Evolutionary conservation across 2,797 vertebrate genomes (phyloP), one percentile per base, ranked within the genome.

Genomic region (Pseudotriccus pelzelni): DNA sequence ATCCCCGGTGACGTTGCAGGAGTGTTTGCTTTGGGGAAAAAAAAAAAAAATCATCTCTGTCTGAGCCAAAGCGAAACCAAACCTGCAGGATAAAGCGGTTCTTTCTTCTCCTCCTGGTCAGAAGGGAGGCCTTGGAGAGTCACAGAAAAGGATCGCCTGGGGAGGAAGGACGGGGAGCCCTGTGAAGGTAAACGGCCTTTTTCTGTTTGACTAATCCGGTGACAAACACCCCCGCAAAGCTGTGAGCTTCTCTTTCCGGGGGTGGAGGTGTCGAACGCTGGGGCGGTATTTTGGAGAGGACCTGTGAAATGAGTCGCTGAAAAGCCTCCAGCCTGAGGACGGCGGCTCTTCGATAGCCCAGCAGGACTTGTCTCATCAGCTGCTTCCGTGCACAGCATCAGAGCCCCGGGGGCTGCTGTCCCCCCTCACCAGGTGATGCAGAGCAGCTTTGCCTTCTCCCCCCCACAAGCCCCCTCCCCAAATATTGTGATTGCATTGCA

Each of bases 31-130:
- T 88, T 92, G 80, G 69, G 15, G 10, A 2, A 6, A 14, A 47
- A 47, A 52, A 50, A 78, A 80, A 62, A 60, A 89, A 60, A 49
- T n/a, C n/a, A 37, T 58, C 41, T 94, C 64, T 3, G 16, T 56
- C 59, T 74, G 52, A 90, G 66, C 58, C 79, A 74, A 95, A 84
- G 6, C 15, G 3, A 91, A 92, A 90, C 47, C 60, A 64, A 93
- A 70, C 2, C 5, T 58, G 36, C 39, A 6, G 73, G 55, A 44
- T 72, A 59, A 89, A 80, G 59, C 4, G 0, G 47, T 80, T n/a
- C 59, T 89, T 92, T 68, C 58, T 76, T 70, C 60, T 82, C 9
- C 68, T 66, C 43, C 39, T 24, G 55, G n/a, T 4, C 32, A 76
- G 36, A 37, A 39, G 62, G 10, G 13, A 32, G n/a, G n/a, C 47